Evolutionary conservation across 1,140 invertebrate genomes (phyloP), one percentile per base, ranked within the genome.

Genomic region (Euborellia annulipes): DNA sequence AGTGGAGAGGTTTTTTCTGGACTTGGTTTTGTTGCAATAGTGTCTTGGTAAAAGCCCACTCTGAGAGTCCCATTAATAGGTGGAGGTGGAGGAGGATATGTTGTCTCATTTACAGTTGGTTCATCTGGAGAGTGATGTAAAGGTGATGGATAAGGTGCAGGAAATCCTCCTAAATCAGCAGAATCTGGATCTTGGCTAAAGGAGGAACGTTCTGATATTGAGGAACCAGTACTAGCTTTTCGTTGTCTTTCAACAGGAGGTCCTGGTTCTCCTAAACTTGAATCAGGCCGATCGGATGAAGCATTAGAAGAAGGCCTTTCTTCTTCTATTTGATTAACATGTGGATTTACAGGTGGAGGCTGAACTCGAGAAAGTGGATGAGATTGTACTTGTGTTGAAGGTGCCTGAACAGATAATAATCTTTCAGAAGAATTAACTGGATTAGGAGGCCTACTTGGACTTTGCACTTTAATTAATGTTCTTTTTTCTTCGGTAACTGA

Each of bases 21-120:
- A 51, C 76, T 79, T 51, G 74, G 78, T 62, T 78, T 77, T 1
- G 49, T 48, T 1, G 41, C 38, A 9, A 17, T 41, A 1, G 78
- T 82, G 50, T 83, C 80, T 61, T 84, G 79, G 59, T 84, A 84
- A 55, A 84, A 84, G 2, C 79, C 79, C 30, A 80, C 79, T 48
- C 79, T 70, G 2, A 83, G 76, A 16, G 79, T 73, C 2, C 78
- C 79, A 59, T 79, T 80, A 16, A 79, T 67, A 4, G 78, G 75
- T 20, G 65, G 61, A 2, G 71, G 67, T 49, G 71, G 70, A 52
- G 76, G 76, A 47, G 70, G 73, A 50, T 70, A 65, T 0, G 71
- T 71, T 0, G 71, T 73, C 0, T 72, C 73, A 59, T 67, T 67
- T 4, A 68, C 67, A 1, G 67, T 69, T 4, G 67, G 65, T 1